Evolutionary conservation across 2,797 vertebrate species (phyloP).

Genomic region (Gadopsis bispinosus): DNA sequence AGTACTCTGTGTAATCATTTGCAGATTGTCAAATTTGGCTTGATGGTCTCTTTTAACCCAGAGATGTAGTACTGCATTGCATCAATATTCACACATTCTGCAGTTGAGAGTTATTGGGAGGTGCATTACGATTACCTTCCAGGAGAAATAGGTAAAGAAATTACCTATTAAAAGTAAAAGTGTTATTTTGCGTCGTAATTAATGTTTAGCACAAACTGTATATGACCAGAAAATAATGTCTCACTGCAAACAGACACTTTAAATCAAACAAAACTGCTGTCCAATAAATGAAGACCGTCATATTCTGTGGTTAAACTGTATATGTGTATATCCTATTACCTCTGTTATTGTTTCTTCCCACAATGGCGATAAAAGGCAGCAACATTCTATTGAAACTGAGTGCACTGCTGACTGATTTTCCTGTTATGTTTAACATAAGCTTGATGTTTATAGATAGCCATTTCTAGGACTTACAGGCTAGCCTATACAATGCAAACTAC

Average conservation of each 20-base stretch:
- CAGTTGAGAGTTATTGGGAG: neutral
- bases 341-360: constrained; percentile 46
- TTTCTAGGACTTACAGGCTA: constrained; percentile 11
- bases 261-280: constrained; percentile 6
- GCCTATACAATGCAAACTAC: constrained; percentile 63
- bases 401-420: constrained; percentile 56
- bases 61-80: neutral
- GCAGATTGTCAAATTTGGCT: neutral
- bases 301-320: neutral
- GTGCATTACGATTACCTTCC: no score
- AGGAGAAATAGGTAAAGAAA: neutral
- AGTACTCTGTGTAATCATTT: neutral
- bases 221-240: neutral
- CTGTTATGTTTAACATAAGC: constrained; percentile 58
- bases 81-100: neutral
- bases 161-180: neutral
- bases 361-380: constrained; percentile 39
- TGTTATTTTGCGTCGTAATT: neutral
- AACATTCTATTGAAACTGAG: constrained; percentile 27
- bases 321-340: neutral
- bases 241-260: neutral
- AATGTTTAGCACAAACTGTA: neutral
- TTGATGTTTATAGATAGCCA: constrained; percentile 41
- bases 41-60: neutral
- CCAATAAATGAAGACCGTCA: neutral